Conservation (phyloP, 2,113 vertebrate genomes). For the Henicopernis longicauda region DNA sequence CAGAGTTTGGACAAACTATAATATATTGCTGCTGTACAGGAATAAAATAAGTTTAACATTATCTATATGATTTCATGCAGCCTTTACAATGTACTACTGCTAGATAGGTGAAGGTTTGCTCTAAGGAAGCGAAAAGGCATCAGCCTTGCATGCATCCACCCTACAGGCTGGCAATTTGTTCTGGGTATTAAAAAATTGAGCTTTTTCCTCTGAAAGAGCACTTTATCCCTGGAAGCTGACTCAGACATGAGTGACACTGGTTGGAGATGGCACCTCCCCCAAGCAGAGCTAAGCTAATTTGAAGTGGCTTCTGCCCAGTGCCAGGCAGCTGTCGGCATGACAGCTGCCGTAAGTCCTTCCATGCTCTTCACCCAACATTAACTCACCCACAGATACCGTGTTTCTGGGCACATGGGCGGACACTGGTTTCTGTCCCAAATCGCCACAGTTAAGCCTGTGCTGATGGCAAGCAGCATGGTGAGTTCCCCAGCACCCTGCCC, state of each 20-base stretch:
- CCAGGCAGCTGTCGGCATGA: background rate
- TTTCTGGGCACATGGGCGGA: background rate
- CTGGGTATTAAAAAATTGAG: background rate
- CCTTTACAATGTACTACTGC: background rate
- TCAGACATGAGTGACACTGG: background rate
- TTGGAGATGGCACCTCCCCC: background rate
- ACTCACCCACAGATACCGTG: background rate
- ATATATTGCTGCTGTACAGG: background rate
- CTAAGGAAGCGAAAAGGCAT: background rate
- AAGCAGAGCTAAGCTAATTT: background rate
- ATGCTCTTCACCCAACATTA: background rate
- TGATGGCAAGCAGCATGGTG: background rate
- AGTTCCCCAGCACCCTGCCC: background rate
- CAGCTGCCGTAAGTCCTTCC: background rate
- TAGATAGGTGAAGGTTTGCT: background rate
- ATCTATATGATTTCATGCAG: background rate
- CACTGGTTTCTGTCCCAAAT: background rate
- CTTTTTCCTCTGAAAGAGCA: background rate
- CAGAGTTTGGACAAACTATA: background rate
- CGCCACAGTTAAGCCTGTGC: background rate
- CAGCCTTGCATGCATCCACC: too few species aligned
- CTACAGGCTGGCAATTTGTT: background rate
- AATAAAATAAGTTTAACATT: background rate
- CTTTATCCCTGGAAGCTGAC: background rate
- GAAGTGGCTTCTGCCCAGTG: background rate